Base-by-base conservation (phyloP, 2,888 invertebrate species). In the Aporophyla nigra region DNA sequence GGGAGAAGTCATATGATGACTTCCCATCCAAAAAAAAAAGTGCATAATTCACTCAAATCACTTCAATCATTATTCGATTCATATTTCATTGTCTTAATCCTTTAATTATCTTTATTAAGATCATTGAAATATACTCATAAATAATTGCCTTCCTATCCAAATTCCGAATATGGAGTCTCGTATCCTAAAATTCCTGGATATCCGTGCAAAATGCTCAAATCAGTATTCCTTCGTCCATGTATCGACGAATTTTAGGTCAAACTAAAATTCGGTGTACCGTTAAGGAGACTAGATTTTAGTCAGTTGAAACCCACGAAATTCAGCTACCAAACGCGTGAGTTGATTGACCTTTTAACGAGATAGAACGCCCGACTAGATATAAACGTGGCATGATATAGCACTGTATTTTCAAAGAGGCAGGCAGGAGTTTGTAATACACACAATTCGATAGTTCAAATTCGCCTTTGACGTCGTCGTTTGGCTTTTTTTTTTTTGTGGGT, bases 181-280 rank as follows among this genome's bases (percentile, higher is more conserved):
- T 54, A 19, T 33, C 65, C 33, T 33, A 33, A 3, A 33, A 24
- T 21, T 49, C 16, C 74, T 19, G 12, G 21, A 61, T 51, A 80
- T 56, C 51, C 21, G 19, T 24, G n/a, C 59, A 54, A 78, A 72
- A 54, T 54, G 24, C 10, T 19, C 43, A 21, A 67, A 46, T 75
- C 54, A 53, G n/a, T 56, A 74, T 53, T 53, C 46, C 56, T 68
- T 82, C 62, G 40, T 4, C 56, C 76, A 68, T 68, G 19, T 58
- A 68, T 53, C 67, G 51, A 46, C 14, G 54, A 72, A 80, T 58
- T 54, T 68, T 76, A 58, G 16, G 67, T 81, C 67, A 61, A 54
- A 58, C 43, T 66, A n/a, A 51, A n/a, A 67, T 63, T 58, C 14
- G 14, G 12, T n/a, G 10, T 7, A 40, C 51, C 81, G 43, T 62